These are phyloP conservation scores for Pecten maximus DNA, from an alignment of 2,888 invertebrate species.

Conservation along the genomic window DNA sequence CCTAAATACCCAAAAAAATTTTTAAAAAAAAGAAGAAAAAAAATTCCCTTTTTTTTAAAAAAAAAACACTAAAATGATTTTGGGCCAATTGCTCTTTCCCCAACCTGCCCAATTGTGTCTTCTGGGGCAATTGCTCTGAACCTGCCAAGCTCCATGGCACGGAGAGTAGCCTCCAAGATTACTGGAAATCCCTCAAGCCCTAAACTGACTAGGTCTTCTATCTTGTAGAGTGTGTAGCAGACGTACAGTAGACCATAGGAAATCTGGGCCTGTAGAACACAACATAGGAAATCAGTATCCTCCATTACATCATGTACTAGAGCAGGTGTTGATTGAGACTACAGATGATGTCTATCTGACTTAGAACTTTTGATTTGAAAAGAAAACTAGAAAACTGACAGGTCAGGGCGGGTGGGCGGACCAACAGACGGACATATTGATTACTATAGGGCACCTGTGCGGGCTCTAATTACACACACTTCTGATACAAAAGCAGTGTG, in stretches of 20 bases:
- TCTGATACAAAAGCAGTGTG: too few species aligned
- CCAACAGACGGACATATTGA: too few species aligned
- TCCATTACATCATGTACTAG: not conserved
- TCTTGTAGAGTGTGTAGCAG: not conserved
- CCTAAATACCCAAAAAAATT: not conserved
- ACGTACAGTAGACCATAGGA: not conserved
- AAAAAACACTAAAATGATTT: too few species aligned
- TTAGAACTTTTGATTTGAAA: too few species aligned
- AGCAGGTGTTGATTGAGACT: not conserved
- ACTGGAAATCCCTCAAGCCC: not conserved
- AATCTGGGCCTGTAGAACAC: not conserved
- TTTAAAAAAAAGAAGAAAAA: too few species aligned
- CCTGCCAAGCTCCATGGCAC: slow-evolving; percentile 10
- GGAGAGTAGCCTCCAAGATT: not conserved
- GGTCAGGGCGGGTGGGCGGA: too few species aligned
- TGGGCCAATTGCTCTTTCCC: too few species aligned
- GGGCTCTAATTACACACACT: too few species aligned
- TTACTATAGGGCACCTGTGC: too few species aligned
- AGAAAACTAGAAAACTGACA: too few species aligned
- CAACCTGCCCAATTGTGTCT: not conserved
- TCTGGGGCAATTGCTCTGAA: not conserved
- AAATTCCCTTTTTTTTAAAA: too few species aligned
- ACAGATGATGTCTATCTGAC: too few species aligned
- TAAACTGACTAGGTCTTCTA: not conserved
- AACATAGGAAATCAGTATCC: not conserved